Evolutionary conservation across 1,140 invertebrate genomes (phyloP), one percentile per base, ranked within the genome.

Genomic region (Pomphorhynchus laevis): DNA sequence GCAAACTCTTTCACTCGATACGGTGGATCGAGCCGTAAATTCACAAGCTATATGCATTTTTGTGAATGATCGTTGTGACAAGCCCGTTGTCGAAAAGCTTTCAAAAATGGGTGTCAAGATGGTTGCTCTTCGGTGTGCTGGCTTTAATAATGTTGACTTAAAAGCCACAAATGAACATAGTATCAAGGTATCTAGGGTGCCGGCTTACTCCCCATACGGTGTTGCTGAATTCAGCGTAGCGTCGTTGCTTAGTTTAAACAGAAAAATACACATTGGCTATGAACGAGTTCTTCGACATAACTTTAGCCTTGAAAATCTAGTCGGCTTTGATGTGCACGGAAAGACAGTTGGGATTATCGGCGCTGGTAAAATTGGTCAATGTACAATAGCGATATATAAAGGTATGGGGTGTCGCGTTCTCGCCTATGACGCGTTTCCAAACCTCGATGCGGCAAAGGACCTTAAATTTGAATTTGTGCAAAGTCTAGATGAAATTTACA

Each of bases 91-190:
- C 12, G 39, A 35, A 14, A 4, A 24, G 1, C 25, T 40, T 12
- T 25, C 34, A 18, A 29, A 29, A 29, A n/a, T n/a, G n/a, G 2
- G 2, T 12, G 32, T 31, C n/a, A 34, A 18, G 18, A 40, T 40
- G 29, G 34, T 40, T 24, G 39, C 39, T 4, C 34, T 29, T 16
- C 31, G 39, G 8, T 34, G 29, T 18, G 39, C 39, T 40, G 39
- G 39, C 16, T 40, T 40, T 40, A 29, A 40, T 23, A 33, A 40
- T 40, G 39, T 40, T 23, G 29, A 40, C 25, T 34, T 40, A 16
- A 14, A 14, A 32, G 31, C 32, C 24, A 21, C 25, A 14, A 33
- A 29, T 23, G 21, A 18, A 21, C 31, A 29, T 24, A 18, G 22
- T 11, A 34, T 40, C 2, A 40, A 34, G 27, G 39, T 40, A 9